These are phyloP conservation scores for Nyctereutes procyonoides DNA, from an alignment of 2,113 vertebrate genomes.

Conservation along the genomic window DNA sequence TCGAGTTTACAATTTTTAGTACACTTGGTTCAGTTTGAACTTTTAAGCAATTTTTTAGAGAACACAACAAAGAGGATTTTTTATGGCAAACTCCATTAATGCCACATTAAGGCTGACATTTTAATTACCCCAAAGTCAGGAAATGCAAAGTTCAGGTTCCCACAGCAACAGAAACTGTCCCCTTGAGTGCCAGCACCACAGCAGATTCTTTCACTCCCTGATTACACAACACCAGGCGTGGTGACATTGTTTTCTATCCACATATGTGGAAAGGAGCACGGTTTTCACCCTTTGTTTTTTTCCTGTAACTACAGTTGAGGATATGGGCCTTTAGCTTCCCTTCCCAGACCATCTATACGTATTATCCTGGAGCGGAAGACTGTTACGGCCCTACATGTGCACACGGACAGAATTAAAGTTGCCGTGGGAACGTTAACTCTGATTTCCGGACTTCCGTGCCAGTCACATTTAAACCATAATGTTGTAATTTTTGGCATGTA, in stretches of 20 bases:
- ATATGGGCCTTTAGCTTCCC: conserved; percentile 59
- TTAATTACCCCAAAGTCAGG: conserved; percentile 84
- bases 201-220: conserved; percentile 66
- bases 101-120: conserved; percentile 84
- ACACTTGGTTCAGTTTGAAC: conserved; percentile 75
- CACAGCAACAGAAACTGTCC: conserved; percentile 82
- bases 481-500: conserved; percentile 83
- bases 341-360: conserved; percentile 51
- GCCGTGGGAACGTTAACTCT: conserved; percentile 83
- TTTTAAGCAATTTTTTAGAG: conserved; percentile 77
- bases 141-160: conserved; percentile 84
- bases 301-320: conserved; percentile 71
- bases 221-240: conserved; percentile 55
- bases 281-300: conserved; percentile 48
- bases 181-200: conserved; percentile 71
- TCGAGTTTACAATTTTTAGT: conserved; percentile 71
- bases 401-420: conserved; percentile 82
- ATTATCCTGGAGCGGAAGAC: conserved; percentile 62
- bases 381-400: conserved; percentile 67
- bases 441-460: conserved; percentile 83
- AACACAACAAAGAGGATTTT: conserved; percentile 81
- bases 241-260: conserved; percentile 64
- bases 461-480: conserved; percentile 84
- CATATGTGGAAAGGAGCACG: background rate
- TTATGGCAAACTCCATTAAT: conserved; percentile 82